Base-by-base conservation (phyloP, 1,140 invertebrate genomes). In the Cotesia chilonis region DNA sequence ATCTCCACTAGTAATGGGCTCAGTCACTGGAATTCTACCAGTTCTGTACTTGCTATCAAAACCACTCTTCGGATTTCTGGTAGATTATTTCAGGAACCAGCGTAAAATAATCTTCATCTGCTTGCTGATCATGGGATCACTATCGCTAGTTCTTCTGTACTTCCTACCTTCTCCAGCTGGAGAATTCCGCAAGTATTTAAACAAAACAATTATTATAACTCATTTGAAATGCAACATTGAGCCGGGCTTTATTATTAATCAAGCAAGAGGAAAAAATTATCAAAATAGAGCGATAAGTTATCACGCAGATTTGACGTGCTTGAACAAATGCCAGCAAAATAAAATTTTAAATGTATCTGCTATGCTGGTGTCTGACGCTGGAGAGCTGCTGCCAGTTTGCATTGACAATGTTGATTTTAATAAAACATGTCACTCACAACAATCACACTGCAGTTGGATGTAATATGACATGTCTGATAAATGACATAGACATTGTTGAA, bases 11-110 rank as follows among this genome's bases (percentile, higher is more conserved):
- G 87, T 91, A 0, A 94, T 94, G 91, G 93, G 93, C 3, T 88
- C 88, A 14, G 89, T 94, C 61, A 92, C 90, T 0, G 91, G 91
- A 0, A 82, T 93, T 1, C 77, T 94, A 68, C 93, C 93, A 0
- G 84, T 94, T 12, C 79, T 92, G 10, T 94, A 92, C 87, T 88
- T 94, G 0, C 77, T 92, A 0, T 90, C 92, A 0, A 94, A 94
- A 82, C 92, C 93, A 1, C 71, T 88, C 2, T 91, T 94, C 78
- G 93, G 93, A 5, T 89, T 92, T 51, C 70, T 94, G 0, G 90
- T 91, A 0, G 93, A 94, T 77, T 87, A 90, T 75, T 91, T 90
- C 76, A 82, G 90, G 82, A 76, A 80, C 77, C 90, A 80, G 59
- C 89, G 93, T 71, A 94, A 94, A 82, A 75, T 88, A 0, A 91